Percentiles rank a stretch among this genome's conserved stretches.
These are phyloP conservation scores for Speoplatyrhinus poulsoni DNA, from an alignment of 2,113 vertebrate species.

Conservation along the genomic window DNA sequence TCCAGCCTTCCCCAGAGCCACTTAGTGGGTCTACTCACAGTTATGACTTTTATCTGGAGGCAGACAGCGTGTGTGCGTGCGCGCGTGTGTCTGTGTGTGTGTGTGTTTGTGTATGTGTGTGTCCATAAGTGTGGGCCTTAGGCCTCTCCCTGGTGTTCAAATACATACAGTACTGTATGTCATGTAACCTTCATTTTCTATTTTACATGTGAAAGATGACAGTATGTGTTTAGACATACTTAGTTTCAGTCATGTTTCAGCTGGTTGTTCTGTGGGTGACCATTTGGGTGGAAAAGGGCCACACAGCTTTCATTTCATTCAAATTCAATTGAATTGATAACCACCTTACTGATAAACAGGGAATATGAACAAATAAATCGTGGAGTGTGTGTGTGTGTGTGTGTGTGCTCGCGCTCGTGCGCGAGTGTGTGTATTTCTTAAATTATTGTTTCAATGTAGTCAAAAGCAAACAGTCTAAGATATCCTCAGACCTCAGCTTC, in stretches of 20 bases:
- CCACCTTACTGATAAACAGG: no score
- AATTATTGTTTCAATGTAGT: conserved; percentile 40
- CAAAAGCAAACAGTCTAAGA: no score
- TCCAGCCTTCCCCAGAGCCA: conserved; percentile 68
- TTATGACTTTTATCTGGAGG: conserved; percentile 44
- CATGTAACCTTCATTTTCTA: conserved; percentile 46
- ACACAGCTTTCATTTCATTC: no score
- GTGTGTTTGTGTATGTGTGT: background rate
- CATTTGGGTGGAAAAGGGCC: conserved; percentile 18
- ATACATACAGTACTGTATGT: no score
- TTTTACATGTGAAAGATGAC: conserved; percentile 37
- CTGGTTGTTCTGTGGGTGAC: background rate
- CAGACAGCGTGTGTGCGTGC: conserved; percentile 45
- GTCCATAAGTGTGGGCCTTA: background rate
- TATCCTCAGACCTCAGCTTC: no score
- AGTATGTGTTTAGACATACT: conserved; percentile 28
- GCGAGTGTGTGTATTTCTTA: conserved; percentile 23
- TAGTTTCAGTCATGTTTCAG: conserved; percentile 6
- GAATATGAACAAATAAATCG: background rate
- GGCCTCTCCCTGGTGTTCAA: no score
- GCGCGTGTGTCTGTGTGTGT: conserved; percentile 21
- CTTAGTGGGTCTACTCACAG: conserved; percentile 52
- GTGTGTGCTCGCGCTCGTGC: background rate
- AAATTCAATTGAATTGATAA: no score
- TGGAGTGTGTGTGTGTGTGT: background rate